Base-by-base conservation (phyloP, 2,888 invertebrate genomes). In the Pasiphila rectangulata region DNA sequence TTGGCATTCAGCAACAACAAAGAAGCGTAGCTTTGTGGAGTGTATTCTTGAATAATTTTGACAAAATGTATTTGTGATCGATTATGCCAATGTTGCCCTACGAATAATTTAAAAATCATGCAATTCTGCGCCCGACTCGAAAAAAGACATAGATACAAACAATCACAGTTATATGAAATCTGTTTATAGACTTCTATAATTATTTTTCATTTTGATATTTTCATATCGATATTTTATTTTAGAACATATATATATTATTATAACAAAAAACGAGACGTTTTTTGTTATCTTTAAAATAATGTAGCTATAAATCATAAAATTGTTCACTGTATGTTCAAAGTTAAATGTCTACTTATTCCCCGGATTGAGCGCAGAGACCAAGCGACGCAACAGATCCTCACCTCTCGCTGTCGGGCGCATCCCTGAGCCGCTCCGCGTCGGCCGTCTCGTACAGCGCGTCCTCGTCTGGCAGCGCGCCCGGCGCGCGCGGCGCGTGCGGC, bases 381-480 rank as follows among this genome's bases (percentile, higher is more conserved):
- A 5, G 32, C 2, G 21, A 16, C 9, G 23, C 2, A 15, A 16
- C 9, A 15, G 10, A 15, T 7, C 72, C 90, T 90, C 91, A 96
- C 96, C 96, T 96, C 91, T 95, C 96, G 85, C 95, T 95, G 81
- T 96, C 95, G 64, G 95, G 95, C 58, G 94, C 94, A 87, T 95
- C 95, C 57, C 94, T 84, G 46, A 88, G 72, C 47, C 91, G 92
- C 73, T 94, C 93, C 48, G 93, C 91, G 81, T 93, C 93, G 63
- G 96, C 96, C 70, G 94, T 95, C 89, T 95, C 96, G 83, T 96
- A 96, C 70, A 96, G 94, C 75, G 95, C 94, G 83, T 96, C 96
- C 74, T 95, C 95, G 75, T 95, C 95, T 59, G 90, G 88, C 56
- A 64, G 36, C 77, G 74, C 92, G 72, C 87, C 67, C 67, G 82